Conservation (phyloP, 2,797 vertebrate species). For the Tolypeutes matacus region DNA sequence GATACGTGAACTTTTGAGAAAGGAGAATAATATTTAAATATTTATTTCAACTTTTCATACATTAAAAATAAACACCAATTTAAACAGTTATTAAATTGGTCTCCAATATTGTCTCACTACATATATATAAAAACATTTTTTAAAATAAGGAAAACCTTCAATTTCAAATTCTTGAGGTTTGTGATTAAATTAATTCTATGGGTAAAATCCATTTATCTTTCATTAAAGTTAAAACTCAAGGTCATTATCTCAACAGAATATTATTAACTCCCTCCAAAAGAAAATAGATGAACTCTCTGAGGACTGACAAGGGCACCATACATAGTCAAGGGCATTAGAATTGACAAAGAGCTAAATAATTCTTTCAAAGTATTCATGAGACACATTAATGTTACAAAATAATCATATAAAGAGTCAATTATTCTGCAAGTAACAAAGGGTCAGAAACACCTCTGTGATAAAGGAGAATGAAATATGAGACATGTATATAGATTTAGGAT, state of each 20-base stretch:
- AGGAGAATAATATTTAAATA: conserved; percentile 30
- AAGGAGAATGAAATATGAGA: conserved; percentile 64
- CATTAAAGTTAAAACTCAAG: conserved; percentile 62
- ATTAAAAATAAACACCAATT: conserved; percentile 45
- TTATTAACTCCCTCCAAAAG: conserved; percentile 62
- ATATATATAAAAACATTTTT: not conserved
- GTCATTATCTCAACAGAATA: conserved; percentile 60
- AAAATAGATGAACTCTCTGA: conserved; percentile 43
- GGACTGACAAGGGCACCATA: conserved; percentile 66
- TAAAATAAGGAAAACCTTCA: not conserved
- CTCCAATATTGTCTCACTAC: not conserved
- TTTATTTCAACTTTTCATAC: not conserved
- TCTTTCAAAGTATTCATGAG: conserved; percentile 64
- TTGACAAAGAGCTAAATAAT: conserved; percentile 65
- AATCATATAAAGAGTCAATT: conserved; percentile 73
- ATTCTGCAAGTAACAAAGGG: conserved; percentile 46
- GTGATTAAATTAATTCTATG: conserved; percentile 33
- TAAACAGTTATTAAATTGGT: not conserved
- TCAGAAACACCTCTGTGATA: conserved; percentile 19
- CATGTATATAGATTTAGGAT: not conserved
- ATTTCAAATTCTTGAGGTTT: conserved; percentile 33
- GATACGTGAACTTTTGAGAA: not conserved
- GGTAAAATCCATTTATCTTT: conserved; percentile 65
- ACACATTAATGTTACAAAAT: conserved; percentile 72
- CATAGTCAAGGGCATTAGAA: conserved; percentile 72